Base-by-base conservation (phyloP, 2,888 invertebrate genomes). In the Clepsis dumicolana region DNA sequence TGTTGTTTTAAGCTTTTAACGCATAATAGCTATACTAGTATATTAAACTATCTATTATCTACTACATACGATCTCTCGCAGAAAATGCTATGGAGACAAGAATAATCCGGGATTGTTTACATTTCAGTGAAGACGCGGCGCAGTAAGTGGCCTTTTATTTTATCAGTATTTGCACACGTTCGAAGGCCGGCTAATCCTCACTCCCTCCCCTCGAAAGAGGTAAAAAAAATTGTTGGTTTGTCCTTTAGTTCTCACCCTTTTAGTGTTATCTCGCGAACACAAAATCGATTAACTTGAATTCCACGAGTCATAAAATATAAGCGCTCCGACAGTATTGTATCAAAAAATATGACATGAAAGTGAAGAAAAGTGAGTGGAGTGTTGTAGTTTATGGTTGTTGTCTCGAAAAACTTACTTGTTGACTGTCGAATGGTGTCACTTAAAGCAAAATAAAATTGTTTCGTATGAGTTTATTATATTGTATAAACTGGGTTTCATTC, bases 131-230 rank as follows among this genome's bases (percentile, higher is more conserved):
- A 48, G 48, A 21, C 48, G 48, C 12, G 12, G 48, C 52, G 52
- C 52, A 25, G 57, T 24, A 38, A 57, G 32, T 35, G 56, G 29
- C 54, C 67, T 59, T 64, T 59, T 52, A 57, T 68, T 57, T 64
- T 68, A 68, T 70, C 69, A 50, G 69, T 65, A 29, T 65, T 65
- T 70, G 64, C 54, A 18, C 59, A 64, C 48, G 61, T 35, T 56
- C 35, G 48, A 10, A 10, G 25, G n/a, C 53, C 25, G 27, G 24
- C 65, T 12, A 5, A 10, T 21, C 41, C n/a, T 14, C 38, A 7
- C 32, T 1, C 8, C 32, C 21, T 8, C 16, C 29, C 4, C 41
- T 5, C 41, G 5, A 21, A 27, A 5, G 61, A 27, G 35, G 48
- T 35, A 38, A 54, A 53, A 61, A 65, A 44, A 41, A 18, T 0